Evolutionary conservation across 1,140 invertebrate species (phyloP).

Genomic region (Trachelipus rathkii): DNA sequence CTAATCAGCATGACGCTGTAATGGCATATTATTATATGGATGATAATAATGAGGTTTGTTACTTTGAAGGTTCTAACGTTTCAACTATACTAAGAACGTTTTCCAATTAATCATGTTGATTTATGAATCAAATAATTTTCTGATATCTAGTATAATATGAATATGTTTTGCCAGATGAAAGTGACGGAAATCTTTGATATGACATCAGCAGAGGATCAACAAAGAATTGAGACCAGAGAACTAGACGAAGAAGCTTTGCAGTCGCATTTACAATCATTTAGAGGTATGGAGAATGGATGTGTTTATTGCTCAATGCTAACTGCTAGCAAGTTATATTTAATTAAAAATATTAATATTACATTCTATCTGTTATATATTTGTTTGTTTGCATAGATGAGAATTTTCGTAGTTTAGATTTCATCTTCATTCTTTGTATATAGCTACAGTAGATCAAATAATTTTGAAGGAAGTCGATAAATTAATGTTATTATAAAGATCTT

Average conservation of each 20-base stretch:
- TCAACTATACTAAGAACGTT: too few relatives aligned
- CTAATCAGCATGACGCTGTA: conserved; percentile 75
- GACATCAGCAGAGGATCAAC: not conserved
- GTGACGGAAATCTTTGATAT: conserved; percentile 18
- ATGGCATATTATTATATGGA: conserved; percentile 87
- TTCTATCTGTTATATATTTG: too few relatives aligned
- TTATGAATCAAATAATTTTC: too few relatives aligned
- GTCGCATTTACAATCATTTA: not conserved
- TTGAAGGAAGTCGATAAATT: too few relatives aligned
- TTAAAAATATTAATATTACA: not conserved
- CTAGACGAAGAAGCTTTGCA: not conserved
- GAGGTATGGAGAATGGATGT: not conserved
- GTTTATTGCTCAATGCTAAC: not conserved
- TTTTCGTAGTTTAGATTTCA: not conserved
- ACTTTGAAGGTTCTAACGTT: too few relatives aligned
- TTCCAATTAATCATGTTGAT: too few relatives aligned
- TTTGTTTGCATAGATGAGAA: too few relatives aligned
- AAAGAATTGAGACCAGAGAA: not conserved
- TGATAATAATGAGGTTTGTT: conserved; percentile 64
- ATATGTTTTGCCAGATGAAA: conserved; percentile 5
- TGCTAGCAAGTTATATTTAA: not conserved
- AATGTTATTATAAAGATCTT: too few relatives aligned
- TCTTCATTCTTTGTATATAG: not conserved
- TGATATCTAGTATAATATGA: too few relatives aligned
- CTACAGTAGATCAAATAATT: too few relatives aligned